These are phyloP conservation scores for Actinemys pallida DNA, from an alignment of 2,113 vertebrate species.

Conservation along the genomic window DNA sequence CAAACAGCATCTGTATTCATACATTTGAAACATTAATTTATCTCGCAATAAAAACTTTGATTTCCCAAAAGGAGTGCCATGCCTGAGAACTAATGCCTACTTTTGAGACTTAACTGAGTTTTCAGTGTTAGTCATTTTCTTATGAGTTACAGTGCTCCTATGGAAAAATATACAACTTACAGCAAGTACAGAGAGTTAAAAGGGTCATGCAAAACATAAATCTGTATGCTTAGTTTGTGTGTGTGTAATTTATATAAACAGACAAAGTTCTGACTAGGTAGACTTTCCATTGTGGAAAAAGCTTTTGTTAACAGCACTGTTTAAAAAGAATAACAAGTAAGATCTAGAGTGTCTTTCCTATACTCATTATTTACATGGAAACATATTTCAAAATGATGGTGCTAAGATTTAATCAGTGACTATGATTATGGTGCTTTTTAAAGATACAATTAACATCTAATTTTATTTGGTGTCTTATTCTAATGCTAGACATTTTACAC, in stretches of 20 bases:
- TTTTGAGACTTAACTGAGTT: conserved; percentile 82
- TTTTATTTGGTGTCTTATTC: background rate
- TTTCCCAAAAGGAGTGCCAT: conserved; percentile 84
- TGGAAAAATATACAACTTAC: conserved; percentile 84
- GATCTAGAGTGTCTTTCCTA: conserved; percentile 22
- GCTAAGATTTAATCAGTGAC: conserved; percentile 21
- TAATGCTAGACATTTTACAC: background rate
- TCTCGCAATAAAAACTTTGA: conserved; percentile 84
- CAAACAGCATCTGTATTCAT: conserved; percentile 83
- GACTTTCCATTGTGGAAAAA: conserved; percentile 64
- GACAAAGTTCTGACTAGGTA: conserved; percentile 73
- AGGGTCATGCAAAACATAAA: conserved; percentile 84
- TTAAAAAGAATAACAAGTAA: conserved; percentile 52
- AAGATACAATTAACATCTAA: conserved; percentile 8
- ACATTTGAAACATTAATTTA: conserved; percentile 86
- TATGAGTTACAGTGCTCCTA: conserved; percentile 78
- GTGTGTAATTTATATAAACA: conserved; percentile 79
- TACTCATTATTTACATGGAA: conserved; percentile 34
- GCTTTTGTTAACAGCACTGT: conserved; percentile 66
- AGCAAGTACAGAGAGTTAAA: conserved; percentile 82
- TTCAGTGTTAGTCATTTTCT: conserved; percentile 80
- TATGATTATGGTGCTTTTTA: background rate
- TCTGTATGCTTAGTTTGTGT: conserved; percentile 74
- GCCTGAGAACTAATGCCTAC: conserved; percentile 78
- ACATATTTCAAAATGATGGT: background rate